phyloP scores from a whole-genome alignment of 2,888 invertebrate genomes.

The Pterostichus madidus region DNA sequence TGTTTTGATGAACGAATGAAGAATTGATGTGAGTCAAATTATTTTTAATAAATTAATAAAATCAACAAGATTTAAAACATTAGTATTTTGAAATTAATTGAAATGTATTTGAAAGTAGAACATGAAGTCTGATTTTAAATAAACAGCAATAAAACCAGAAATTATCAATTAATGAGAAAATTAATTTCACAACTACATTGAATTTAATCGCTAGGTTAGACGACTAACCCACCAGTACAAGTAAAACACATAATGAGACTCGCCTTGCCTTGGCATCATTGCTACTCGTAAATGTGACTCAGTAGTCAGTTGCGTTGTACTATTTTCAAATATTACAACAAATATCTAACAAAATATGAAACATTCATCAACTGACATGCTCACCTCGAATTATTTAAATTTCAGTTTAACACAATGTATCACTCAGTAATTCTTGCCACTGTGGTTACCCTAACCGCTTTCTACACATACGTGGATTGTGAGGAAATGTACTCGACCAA shows the following conservation, averaged over 20 bases:
- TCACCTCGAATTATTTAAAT: constrained; percentile 1
- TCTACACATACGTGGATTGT: background rate
- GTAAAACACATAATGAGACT: background rate
- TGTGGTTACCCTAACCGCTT: background rate
- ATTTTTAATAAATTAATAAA: too few relatives aligned
- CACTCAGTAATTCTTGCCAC: background rate
- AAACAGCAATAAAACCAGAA: too few relatives aligned
- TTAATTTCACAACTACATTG: background rate
- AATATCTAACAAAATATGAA: constrained; percentile 5
- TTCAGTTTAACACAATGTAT: constrained; percentile 1
- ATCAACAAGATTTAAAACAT: too few relatives aligned
- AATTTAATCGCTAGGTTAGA: too few relatives aligned
- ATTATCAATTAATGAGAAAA: background rate
- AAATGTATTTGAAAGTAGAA: too few relatives aligned
- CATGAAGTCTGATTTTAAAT: too few relatives aligned
- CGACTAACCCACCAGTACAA: too few relatives aligned
- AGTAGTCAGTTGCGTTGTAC: background rate
- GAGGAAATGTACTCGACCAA: constrained; percentile 82
- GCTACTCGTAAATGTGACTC: background rate
- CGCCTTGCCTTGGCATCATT: constrained; percentile 1
- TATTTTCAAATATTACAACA: background rate
- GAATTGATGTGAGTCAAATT: too few relatives aligned
- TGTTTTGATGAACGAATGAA: too few relatives aligned
- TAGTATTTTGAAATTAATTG: too few relatives aligned
- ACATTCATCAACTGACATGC: background rate